These are phyloP conservation scores for Sebastes fasciatus DNA, from an alignment of 2,113 vertebrate species.

Conservation along the genomic window DNA sequence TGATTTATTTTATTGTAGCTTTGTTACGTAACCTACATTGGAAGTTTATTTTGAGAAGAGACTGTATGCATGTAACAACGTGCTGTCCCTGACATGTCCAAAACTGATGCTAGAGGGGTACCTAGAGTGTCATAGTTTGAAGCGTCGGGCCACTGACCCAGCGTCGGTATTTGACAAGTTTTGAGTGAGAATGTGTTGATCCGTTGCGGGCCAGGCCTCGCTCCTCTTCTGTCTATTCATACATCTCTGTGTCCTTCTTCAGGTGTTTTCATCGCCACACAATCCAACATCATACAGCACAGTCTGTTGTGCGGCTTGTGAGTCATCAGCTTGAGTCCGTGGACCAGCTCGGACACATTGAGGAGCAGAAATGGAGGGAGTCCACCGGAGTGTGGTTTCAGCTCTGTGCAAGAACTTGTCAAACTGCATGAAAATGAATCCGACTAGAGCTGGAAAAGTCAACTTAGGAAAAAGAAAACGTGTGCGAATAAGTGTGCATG, in stretches of 20 bases:
- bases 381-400: slow-evolving; percentile 4
- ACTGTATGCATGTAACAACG: too few species aligned
- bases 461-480: slow-evolving; percentile 4
- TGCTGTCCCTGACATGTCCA: too few species aligned
- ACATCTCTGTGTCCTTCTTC: neutral
- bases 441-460: slow-evolving; percentile 41
- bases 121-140: too few species aligned
- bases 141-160: too few species aligned
- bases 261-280: neutral
- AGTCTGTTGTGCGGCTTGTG: slow-evolving; percentile 1
- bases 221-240: neutral
- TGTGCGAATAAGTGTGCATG: slow-evolving; percentile 6
- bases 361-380: neutral
- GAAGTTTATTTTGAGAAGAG: too few species aligned
- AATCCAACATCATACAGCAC: neutral
- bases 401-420: slow-evolving; percentile 30
- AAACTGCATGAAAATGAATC: slow-evolving; percentile 37
- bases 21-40: too few species aligned
- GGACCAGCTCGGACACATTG: neutral
- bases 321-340: slow-evolving; percentile 3
- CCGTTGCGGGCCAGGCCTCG: neutral
- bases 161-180: too few species aligned
- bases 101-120: too few species aligned
- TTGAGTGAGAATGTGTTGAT: neutral
- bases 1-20: too few species aligned